phyloP scores from a whole-genome alignment of 2,888 invertebrate genomes.

The Drosophila fungiperda region DNA sequence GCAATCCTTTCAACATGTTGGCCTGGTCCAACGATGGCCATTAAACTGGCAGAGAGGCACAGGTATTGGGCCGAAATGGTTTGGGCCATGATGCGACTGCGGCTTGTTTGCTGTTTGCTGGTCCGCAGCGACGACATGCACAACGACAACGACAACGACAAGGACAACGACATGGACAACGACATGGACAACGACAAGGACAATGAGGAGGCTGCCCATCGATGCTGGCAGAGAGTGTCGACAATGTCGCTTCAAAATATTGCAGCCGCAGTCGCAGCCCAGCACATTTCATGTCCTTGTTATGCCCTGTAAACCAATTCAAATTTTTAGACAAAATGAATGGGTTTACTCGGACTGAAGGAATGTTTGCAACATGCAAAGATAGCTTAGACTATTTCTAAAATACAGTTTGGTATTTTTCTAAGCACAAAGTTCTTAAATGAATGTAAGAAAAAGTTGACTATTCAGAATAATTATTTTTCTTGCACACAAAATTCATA shows the following conservation, averaged over 20 bases:
- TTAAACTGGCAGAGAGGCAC: slow-evolving; percentile 52
- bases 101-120: slow-evolving; percentile 77
- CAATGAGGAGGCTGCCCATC: slow-evolving; percentile 46
- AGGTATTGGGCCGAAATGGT: slow-evolving; percentile 36
- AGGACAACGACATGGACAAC: slow-evolving; percentile 9
- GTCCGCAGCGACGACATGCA: slow-evolving; percentile 65
- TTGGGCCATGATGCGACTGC: slow-evolving; percentile 46
- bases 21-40: slow-evolving; percentile 61
- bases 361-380: not conserved
- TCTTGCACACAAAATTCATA: not conserved
- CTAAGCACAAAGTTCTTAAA: not conserved
- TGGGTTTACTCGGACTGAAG: not conserved
- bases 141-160: slow-evolving; percentile 46
- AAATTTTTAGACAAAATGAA: not conserved
- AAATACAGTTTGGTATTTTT: not conserved
- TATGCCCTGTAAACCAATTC: slow-evolving; percentile 4
- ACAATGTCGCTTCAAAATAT: slow-evolving; percentile 81
- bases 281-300: slow-evolving; percentile 63
- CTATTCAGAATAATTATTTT: not conserved
- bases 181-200: slow-evolving; percentile 14
- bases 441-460: not conserved
- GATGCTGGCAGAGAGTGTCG: slow-evolving; percentile 65
- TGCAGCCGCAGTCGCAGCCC: slow-evolving; percentile 62
- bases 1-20: slow-evolving; percentile 79
- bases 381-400: not conserved